Evolutionary conservation across 2,888 invertebrate species (phyloP).

Genomic region (Euclidia mi): DNA sequence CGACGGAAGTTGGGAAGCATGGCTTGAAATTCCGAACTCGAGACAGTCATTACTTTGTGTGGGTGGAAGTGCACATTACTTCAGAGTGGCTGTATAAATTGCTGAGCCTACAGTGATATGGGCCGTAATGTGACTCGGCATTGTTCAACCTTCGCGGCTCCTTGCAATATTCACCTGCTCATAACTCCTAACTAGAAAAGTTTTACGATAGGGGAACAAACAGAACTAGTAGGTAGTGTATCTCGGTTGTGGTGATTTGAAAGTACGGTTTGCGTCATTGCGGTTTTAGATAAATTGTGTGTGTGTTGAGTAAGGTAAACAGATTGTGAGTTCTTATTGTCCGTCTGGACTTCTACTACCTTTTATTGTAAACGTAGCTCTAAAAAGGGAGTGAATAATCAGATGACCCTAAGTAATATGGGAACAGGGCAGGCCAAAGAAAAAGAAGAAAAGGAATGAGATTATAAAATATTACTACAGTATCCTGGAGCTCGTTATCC

Average conservation of each 20-base stretch:
- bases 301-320: neutral
- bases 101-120: slow-evolving; percentile 33
- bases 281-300: slow-evolving; percentile 4
- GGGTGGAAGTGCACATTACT: slow-evolving; percentile 39
- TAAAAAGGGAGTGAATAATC: too few relatives aligned
- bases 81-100: slow-evolving; percentile 42
- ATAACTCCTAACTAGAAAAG: slow-evolving; percentile 33
- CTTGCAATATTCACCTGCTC: slow-evolving; percentile 45
- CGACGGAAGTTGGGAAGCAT: slow-evolving; percentile 38
- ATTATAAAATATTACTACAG: too few relatives aligned
- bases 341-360: slow-evolving; percentile 9
- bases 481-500: too few relatives aligned
- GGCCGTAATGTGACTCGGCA: slow-evolving; percentile 24
- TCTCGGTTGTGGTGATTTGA: slow-evolving; percentile 30
- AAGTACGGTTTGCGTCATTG: slow-evolving; percentile 20
- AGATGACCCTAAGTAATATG: too few relatives aligned
- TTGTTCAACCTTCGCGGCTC: slow-evolving; percentile 32
- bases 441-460: too few relatives aligned
- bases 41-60: slow-evolving; percentile 34
- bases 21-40: slow-evolving; percentile 49
- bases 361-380: too few relatives aligned
- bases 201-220: slow-evolving; percentile 39
- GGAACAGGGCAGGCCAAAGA: too few relatives aligned
- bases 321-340: too few relatives aligned
- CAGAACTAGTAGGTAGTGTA: slow-evolving; percentile 22